Percentiles rank a stretch among this genome's conserved stretches.
phyloP scores from a whole-genome alignment of 2,888 invertebrate species.

The Sisyra nigra region DNA sequence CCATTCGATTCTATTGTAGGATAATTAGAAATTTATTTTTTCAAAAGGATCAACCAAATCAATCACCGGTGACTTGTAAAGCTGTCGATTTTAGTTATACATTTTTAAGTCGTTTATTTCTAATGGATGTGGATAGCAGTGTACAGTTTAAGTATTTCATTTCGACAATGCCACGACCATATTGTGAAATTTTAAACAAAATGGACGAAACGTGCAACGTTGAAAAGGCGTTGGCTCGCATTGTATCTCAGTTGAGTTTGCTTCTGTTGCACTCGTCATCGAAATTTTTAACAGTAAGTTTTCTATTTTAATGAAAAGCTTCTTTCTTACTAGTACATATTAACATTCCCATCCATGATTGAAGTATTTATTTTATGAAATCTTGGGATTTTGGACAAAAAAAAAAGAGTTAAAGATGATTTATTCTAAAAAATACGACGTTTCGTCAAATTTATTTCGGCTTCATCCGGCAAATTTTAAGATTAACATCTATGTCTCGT shows the following conservation, averaged over 20 bases:
- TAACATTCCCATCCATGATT: no score
- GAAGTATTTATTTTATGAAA: no score
- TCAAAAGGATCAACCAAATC: constrained; percentile 29
- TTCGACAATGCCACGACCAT: constrained; percentile 34
- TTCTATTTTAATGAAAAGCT: constrained; percentile 4
- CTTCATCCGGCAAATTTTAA: no score
- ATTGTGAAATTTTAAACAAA: constrained; percentile 21
- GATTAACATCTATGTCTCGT: no score
- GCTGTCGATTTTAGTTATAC: constrained; percentile 27
- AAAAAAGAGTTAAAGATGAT: no score
- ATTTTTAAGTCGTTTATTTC: constrained; percentile 19
- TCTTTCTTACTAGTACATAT: no score
- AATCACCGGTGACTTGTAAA: constrained; percentile 34
- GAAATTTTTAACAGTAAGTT: constrained; percentile 49
- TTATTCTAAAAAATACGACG: no score
- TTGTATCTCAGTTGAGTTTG: constrained; percentile 33
- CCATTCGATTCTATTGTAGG: constrained; percentile 24
- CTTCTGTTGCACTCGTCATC: constrained; percentile 43
- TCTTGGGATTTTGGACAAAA: no score
- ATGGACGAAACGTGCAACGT: constrained; percentile 18
- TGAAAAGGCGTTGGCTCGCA: constrained; percentile 38
- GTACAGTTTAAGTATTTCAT: constrained; percentile 28
- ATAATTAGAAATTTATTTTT: constrained; percentile 30
- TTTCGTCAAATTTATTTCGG: no score
- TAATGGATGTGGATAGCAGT: constrained; percentile 16